Conservation (phyloP, 2,113 vertebrate genomes). For the Atherinomorus stipes region DNA sequence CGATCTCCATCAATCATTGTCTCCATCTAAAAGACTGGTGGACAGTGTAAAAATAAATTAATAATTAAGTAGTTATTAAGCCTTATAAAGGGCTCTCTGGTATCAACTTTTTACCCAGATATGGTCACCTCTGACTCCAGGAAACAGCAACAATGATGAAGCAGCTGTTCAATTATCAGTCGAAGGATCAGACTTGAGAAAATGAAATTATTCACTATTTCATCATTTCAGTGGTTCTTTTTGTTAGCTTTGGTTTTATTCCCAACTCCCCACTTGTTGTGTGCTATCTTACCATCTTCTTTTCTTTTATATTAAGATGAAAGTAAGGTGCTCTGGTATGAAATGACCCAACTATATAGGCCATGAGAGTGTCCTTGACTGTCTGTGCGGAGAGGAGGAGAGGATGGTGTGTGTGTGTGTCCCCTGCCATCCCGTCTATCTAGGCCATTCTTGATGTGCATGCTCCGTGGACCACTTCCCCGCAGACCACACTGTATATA, state of each 20-base stretch:
- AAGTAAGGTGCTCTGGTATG: conserved; percentile 49
- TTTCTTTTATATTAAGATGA: conserved; percentile 44
- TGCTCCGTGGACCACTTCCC: conserved; percentile 74
- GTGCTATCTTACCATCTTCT: not conserved
- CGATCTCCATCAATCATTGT: too few species aligned
- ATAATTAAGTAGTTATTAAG: not conserved
- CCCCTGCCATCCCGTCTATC: conserved; percentile 72
- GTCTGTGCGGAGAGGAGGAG: conserved; percentile 52
- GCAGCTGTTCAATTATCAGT: too few species aligned
- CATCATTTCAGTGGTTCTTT: not conserved
- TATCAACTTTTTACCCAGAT: not conserved
- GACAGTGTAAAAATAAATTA: not conserved
- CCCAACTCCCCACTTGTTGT: not conserved
- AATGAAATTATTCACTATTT: not conserved
- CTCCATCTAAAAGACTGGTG: too few species aligned
- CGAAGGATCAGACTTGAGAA: not conserved
- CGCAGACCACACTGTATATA: conserved; percentile 56
- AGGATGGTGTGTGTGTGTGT: conserved; percentile 49
- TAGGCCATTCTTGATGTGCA: conserved; percentile 77
- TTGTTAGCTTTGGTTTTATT: not conserved
- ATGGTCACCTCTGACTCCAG: not conserved
- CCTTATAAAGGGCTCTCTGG: not conserved
- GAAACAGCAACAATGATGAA: too few species aligned
- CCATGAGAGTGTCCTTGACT: conserved; percentile 73
- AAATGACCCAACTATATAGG: conserved; percentile 72